These are phyloP conservation scores for Homarus gammarus DNA, from an alignment of 2,888 invertebrate genomes.

Conservation along the genomic window DNA sequence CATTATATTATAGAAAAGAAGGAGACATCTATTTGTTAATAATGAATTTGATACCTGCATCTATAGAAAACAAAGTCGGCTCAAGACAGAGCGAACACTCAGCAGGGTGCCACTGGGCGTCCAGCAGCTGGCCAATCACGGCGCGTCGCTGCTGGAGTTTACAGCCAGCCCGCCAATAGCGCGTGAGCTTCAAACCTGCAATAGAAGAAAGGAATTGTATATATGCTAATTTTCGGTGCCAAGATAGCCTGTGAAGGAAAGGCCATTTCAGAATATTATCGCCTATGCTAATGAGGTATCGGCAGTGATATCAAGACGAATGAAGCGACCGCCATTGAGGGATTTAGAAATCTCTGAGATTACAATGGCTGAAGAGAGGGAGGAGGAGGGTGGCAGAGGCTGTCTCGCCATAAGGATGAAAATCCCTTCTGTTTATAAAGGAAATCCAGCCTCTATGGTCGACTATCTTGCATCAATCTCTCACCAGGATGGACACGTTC, in stretches of 20 bases:
- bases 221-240: slow-evolving; percentile 62
- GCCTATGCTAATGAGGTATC: slow-evolving; percentile 38
- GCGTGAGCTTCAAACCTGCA: slow-evolving; percentile 40
- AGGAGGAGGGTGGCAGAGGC: no score
- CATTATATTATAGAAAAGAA: no score
- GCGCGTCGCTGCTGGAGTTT: slow-evolving; percentile 5
- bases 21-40: no score
- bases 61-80: not conserved
- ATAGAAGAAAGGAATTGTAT: slow-evolving; percentile 68
- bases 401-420: not conserved
- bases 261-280: slow-evolving; percentile 42
- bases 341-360: not conserved
- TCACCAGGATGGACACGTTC: no score
- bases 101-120: slow-evolving; percentile 56
- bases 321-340: not conserved
- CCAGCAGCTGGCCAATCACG: slow-evolving; percentile 42
- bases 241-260: slow-evolving; percentile 59
- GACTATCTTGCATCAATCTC: no score
- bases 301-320: slow-evolving; percentile 42
- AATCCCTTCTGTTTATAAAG: no score
- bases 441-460: no score
- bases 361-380: not conserved
- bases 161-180: slow-evolving; percentile 28
- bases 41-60: not conserved
- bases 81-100: slow-evolving; percentile 29